phyloP scores from a whole-genome alignment of 2,888 invertebrate genomes.

The Vandiemenella viatica region DNA sequence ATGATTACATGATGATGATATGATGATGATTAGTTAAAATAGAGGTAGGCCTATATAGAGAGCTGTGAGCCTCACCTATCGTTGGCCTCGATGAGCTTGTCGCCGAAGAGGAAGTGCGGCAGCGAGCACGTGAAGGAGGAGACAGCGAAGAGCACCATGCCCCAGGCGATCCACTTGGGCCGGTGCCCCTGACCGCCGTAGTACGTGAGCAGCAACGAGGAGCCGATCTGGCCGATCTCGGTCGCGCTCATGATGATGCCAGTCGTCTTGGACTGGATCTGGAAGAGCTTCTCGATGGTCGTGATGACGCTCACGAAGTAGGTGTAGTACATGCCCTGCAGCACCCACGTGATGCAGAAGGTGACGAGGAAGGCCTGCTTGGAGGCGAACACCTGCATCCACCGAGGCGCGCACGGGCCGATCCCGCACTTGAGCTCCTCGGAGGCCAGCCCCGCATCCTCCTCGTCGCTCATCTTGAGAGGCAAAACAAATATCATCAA shows the following conservation, averaged over 20 bases:
- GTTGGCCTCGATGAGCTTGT: constrained; percentile 45
- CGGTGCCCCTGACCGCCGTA: constrained; percentile 83
- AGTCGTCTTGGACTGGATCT: constrained; percentile 81
- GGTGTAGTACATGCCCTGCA: constrained; percentile 78
- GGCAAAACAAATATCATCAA: no score
- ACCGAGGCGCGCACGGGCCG: constrained; percentile 59
- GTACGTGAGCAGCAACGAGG: constrained; percentile 73
- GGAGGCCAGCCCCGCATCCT: constrained; percentile 23
- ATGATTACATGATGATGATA: no score
- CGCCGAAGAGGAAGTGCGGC: constrained; percentile 75
- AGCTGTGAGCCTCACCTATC: no score
- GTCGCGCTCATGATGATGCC: constrained; percentile 76
- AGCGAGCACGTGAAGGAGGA: constrained; percentile 75
- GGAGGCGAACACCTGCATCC: constrained; percentile 59
- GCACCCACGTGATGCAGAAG: constrained; percentile 76
- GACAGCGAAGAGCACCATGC: constrained; percentile 75
- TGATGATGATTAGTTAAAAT: no score
- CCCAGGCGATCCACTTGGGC: constrained; percentile 86
- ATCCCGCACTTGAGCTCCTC: constrained; percentile 58
- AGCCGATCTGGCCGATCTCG: constrained; percentile 85
- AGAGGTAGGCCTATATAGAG: no score
- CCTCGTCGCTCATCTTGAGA: no score
- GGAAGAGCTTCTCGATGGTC: constrained; percentile 82
- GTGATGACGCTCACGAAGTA: constrained; percentile 89
- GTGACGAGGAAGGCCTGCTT: constrained; percentile 79